Evolutionary conservation across 2,113 vertebrate genomes (phyloP).

Genomic region (Eulacestoma nigropectus): DNA sequence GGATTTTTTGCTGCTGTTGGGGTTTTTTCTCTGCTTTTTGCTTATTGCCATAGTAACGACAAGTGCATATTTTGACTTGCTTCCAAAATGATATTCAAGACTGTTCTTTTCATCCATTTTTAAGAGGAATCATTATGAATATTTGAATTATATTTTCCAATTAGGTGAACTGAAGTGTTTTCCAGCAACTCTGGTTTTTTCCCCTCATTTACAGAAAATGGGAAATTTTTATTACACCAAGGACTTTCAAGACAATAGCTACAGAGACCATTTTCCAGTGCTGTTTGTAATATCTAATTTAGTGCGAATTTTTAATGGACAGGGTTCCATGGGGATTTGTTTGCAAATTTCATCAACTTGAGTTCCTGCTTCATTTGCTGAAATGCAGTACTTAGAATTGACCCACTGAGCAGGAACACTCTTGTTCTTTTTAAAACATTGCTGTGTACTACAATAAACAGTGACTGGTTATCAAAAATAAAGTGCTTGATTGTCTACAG

Average conservation of each 20-base stretch:
- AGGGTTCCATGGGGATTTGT: conserved; percentile 39
- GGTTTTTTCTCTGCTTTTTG: background rate
- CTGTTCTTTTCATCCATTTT: conserved; percentile 28
- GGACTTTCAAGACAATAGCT: conserved; percentile 59
- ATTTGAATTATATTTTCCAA: conserved; percentile 70
- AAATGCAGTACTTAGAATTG: conserved; percentile 53
- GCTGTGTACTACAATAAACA: conserved; percentile 17
- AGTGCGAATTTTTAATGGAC: conserved; percentile 64
- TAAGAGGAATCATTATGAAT: conserved; percentile 62
- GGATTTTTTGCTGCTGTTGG: background rate
- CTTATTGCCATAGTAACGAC: conserved; percentile 69
- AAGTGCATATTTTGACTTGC: conserved; percentile 63
- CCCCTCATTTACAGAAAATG: conserved; percentile 32
- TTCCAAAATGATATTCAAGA: conserved; percentile 57
- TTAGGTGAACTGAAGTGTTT: conserved; percentile 67
- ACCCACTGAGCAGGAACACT: conserved; percentile 6
- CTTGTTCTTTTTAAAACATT: conserved; percentile 34
- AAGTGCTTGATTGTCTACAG: conserved; percentile 37
- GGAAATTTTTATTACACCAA: conserved; percentile 62
- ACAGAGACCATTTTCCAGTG: conserved; percentile 6
- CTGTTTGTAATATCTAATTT: conserved; percentile 59
- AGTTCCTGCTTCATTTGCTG: conserved; percentile 49
- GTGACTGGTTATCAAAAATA: conserved; percentile 49
- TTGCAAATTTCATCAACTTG: conserved; percentile 59
- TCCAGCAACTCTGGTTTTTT: conserved; percentile 1